Percentiles rank a stretch among this genome's conserved stretches.
Conservation (phyloP, 2,113 vertebrate species). For the Taxidea taxus region DNA sequence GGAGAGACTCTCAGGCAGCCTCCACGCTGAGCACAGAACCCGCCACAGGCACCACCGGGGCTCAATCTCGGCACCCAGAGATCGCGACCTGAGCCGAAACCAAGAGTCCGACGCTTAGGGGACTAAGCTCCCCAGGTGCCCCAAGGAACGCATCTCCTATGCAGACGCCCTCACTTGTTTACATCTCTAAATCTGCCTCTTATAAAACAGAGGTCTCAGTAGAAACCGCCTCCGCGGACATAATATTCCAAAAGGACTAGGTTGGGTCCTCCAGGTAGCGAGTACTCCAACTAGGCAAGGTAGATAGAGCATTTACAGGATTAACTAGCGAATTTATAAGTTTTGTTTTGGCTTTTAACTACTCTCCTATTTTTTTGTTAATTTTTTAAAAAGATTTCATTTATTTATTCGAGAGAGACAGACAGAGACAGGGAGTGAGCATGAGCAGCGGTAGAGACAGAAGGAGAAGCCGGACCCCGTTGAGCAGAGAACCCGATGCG, state of each 20-base stretch:
- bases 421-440: too few relatives aligned
- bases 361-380: not conserved
- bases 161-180: not conserved
- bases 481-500: too few relatives aligned
- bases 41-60: too few relatives aligned
- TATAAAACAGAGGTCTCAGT: not conserved
- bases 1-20: not conserved
- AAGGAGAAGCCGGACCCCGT: too few relatives aligned
- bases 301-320: fast-evolving
- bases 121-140: not conserved
- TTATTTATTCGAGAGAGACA: too few relatives aligned
- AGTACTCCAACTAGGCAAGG: too few relatives aligned
- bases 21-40: not conserved
- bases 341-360: not conserved
- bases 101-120: not conserved
- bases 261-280: not conserved
- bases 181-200: not conserved
- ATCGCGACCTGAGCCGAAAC: not conserved
- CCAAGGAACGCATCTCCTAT: fast-evolving
- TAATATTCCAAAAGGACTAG: not conserved
- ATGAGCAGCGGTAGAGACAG: too few relatives aligned
- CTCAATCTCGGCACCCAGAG: not conserved
- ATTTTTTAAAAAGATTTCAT: too few relatives aligned
- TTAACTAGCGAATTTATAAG: not conserved
- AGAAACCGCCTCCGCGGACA: not conserved